Evolutionary conservation across 2,797 vertebrate genomes (phyloP).

Genomic region (Premnoplex brunnescens): DNA sequence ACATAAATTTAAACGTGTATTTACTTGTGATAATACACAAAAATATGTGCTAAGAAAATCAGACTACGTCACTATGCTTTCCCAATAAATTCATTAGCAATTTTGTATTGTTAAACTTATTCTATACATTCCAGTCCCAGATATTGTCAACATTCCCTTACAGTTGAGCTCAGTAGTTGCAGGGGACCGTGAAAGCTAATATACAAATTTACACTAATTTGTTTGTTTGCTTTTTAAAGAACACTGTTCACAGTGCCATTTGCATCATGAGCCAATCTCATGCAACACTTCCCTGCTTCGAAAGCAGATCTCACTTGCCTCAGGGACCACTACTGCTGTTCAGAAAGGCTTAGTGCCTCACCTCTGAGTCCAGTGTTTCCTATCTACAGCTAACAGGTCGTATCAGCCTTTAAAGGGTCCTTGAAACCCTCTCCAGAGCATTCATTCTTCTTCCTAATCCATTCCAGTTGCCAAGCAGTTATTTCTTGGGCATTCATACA

Average conservation of each 20-base stretch:
- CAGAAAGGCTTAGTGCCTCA: conserved; percentile 11
- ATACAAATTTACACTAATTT: neutral
- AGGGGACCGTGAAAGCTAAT: neutral
- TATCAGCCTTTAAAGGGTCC: conserved; percentile 18
- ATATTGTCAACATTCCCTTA: neutral
- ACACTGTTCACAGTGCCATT: neutral
- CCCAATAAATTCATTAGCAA: neutral
- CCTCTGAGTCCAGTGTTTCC: neutral
- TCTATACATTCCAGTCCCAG: neutral
- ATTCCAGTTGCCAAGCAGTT: conserved; percentile 9
- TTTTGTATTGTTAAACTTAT: neutral
- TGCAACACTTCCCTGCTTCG: neutral
- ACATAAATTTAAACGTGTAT: neutral
- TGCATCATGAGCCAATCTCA: neutral
- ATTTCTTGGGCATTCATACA: neutral
- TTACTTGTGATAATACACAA: neutral
- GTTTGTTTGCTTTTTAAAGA: neutral
- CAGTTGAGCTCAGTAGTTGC: neutral
- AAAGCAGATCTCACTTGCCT: neutral
- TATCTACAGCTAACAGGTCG: conserved; percentile 27
- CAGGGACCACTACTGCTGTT: neutral
- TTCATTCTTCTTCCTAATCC: conserved; percentile 5
- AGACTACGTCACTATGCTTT: neutral
- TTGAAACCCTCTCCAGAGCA: conserved; percentile 44
- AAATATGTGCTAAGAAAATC: neutral